phyloP scores from a whole-genome alignment of 2,113 vertebrate genomes.

The Oxygymnocypris stewartii region DNA sequence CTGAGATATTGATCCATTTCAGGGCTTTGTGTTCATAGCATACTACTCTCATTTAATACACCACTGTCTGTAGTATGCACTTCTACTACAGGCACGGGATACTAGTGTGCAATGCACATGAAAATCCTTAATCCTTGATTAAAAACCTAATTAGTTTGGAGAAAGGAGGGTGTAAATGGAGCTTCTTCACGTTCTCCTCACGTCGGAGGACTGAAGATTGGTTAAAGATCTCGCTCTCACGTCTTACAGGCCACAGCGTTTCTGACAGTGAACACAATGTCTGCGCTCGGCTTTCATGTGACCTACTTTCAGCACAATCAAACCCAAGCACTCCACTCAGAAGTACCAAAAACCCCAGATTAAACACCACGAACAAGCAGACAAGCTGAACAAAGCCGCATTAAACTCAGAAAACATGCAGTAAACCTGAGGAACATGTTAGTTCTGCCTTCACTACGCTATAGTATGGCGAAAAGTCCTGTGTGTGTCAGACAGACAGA shows the following conservation, averaged over 20 bases:
- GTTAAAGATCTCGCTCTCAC: background rate
- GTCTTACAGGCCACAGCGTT: background rate
- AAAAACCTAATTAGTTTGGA: background rate
- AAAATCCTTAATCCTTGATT: background rate
- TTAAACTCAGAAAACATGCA: background rate
- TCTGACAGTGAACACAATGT: conserved; percentile 11
- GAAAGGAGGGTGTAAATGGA: background rate
- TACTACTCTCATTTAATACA: background rate
- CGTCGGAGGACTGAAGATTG: background rate
- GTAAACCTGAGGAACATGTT: too few relatives aligned
- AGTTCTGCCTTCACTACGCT: too few relatives aligned
- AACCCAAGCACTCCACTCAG: conserved; percentile 31
- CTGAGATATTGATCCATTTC: background rate
- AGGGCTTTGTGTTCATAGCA: background rate
- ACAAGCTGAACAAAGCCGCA: background rate
- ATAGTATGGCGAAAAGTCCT: too few relatives aligned
- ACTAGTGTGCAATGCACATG: background rate
- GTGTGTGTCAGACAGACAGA: too few relatives aligned
- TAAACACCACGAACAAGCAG: background rate
- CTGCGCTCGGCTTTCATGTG: background rate
- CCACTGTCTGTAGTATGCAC: background rate
- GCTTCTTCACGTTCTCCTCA: background rate
- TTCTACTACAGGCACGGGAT: background rate
- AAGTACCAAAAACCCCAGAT: conserved; percentile 1
- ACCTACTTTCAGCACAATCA: conserved; percentile 42